phyloP scores from a whole-genome alignment of 1,140 invertebrate genomes.

The Drosophila paulistorum region DNA sequence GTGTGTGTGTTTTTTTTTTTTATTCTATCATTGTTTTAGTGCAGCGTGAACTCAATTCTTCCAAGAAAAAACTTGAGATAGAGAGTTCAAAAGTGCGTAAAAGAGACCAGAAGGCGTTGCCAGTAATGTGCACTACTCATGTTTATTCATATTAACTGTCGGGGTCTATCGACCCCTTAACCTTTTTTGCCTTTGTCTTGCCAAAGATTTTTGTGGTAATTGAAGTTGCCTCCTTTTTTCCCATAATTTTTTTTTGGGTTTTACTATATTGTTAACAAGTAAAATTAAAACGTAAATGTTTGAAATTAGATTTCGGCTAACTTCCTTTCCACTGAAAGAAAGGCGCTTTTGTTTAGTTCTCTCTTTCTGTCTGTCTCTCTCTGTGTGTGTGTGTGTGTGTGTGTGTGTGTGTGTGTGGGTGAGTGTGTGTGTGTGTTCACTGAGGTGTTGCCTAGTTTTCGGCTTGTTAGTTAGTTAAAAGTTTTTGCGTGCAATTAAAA shows the following conservation, averaged over 20 bases:
- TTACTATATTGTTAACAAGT: slow-evolving; percentile 74
- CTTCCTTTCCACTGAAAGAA: neutral
- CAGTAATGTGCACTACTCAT: slow-evolving; percentile 40
- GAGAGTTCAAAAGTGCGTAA: neutral
- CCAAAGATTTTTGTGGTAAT: slow-evolving; percentile 2
- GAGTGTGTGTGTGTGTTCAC: slow-evolving; percentile 54
- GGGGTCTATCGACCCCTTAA: neutral
- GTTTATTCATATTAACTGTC: slow-evolving; percentile 56
- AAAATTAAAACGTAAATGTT: slow-evolving; percentile 82
- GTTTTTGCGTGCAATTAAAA: slow-evolving; percentile 80
- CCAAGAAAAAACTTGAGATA: neutral
- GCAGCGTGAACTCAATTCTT: slow-evolving; percentile 55
- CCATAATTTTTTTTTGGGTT: neutral
- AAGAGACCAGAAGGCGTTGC: neutral
- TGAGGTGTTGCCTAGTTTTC: slow-evolving; percentile 78
- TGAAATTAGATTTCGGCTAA: slow-evolving; percentile 73
- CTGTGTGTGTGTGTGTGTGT: slow-evolving; percentile 16
- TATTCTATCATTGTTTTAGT: neutral
- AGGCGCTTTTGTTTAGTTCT: slow-evolving; percentile 69
- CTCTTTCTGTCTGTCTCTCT: slow-evolving; percentile 1
- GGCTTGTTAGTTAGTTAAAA: slow-evolving; percentile 81
- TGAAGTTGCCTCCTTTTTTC: neutral
- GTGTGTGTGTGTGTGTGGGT: slow-evolving; percentile 24
- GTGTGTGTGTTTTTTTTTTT: neutral
- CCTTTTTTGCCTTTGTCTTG: neutral